Conservation (phyloP, 1,140 invertebrate species). For the Chironomus tepperi region DNA sequence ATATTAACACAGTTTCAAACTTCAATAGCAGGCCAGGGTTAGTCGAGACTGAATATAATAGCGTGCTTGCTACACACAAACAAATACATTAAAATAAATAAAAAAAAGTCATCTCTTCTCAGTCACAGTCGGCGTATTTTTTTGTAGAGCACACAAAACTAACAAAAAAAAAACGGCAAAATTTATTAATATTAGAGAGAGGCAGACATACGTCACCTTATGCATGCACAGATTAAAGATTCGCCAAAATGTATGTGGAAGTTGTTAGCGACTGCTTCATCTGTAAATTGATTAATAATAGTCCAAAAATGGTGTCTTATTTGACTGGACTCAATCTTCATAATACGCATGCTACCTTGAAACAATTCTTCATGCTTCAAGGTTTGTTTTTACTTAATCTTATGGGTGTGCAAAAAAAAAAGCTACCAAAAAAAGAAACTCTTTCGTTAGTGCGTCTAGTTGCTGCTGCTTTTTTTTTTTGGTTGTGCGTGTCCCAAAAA, state of each 20-base stretch:
- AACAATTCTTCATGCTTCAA: conserved; percentile 6
- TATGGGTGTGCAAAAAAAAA: not conserved
- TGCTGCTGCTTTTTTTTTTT: too few relatives aligned
- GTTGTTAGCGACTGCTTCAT: too few relatives aligned
- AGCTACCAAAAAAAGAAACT: too few relatives aligned
- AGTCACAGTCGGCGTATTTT: not conserved
- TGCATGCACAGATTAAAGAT: not conserved
- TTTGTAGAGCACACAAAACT: not conserved
- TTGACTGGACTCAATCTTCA: too few relatives aligned
- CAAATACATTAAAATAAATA: not conserved
- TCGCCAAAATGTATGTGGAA: too few relatives aligned
- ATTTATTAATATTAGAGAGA: too few relatives aligned
- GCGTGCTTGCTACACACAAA: not conserved
- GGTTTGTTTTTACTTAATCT: not conserved
- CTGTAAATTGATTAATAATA: too few relatives aligned
- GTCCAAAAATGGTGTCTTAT: too few relatives aligned
- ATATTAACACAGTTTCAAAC: conserved; percentile 23
- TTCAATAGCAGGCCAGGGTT: conserved; percentile 23
- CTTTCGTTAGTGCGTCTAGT: not conserved
- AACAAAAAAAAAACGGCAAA: too few relatives aligned
- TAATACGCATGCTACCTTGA: not conserved
- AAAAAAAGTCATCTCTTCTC: conserved; percentile 1
- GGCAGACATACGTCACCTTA: not conserved
- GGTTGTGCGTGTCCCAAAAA: not conserved
- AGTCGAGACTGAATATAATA: not conserved